These are phyloP conservation scores for Acanthosepion lycidas DNA, from an alignment of 2,888 invertebrate genomes.

Conservation along the genomic window DNA sequence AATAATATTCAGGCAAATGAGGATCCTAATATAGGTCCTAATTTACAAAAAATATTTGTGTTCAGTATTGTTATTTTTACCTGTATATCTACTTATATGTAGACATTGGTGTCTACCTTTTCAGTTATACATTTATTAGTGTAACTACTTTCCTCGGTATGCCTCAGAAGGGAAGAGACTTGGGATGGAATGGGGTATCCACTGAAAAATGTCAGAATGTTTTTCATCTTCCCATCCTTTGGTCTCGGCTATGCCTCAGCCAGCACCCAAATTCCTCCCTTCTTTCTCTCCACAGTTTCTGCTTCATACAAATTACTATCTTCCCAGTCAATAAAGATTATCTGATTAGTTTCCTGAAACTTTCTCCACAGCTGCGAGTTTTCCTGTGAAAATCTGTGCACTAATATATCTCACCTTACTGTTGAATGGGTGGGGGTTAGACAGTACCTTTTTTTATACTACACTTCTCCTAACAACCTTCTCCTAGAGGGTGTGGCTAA, in stretches of 20 bases:
- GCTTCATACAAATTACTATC: neutral
- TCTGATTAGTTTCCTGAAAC: slow-evolving; percentile 21
- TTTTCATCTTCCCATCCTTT: neutral
- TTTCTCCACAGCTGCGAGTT: neutral
- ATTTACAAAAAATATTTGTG: neutral
- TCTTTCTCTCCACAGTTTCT: neutral
- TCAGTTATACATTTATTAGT: neutral
- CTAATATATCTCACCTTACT: too few species aligned
- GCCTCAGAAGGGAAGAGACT: neutral
- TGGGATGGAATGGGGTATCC: neutral
- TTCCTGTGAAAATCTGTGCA: neutral
- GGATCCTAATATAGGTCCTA: neutral
- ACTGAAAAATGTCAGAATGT: neutral
- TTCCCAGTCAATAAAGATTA: neutral
- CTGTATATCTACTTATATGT: neutral
- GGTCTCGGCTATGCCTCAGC: neutral
- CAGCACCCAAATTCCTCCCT: neutral
- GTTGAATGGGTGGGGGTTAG: too few species aligned
- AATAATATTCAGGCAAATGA: too few species aligned
- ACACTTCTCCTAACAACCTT: neutral
- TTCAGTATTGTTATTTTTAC: neutral
- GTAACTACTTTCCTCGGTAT: neutral
- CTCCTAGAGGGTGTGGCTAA: neutral
- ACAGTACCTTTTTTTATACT: neutral
- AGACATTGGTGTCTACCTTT: neutral